These are phyloP conservation scores for Camponotus pennsylvanicus DNA, from an alignment of 1,140 invertebrate species.

Conservation along the genomic window DNA sequence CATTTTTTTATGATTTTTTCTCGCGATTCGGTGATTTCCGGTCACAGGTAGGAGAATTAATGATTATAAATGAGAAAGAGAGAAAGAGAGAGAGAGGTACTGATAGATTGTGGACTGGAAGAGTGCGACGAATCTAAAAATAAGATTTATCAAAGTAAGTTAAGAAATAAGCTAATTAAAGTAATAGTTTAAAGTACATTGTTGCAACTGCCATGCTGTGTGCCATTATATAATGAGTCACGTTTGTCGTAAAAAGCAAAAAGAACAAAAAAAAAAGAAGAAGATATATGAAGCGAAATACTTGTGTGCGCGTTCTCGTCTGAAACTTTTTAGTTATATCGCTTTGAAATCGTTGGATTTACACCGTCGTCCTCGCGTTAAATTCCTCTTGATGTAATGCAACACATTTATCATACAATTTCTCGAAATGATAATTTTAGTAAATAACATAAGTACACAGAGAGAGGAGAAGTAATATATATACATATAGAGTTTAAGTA, in stretches of 20 bases:
- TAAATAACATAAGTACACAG: not conserved
- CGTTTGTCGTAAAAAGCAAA: slow-evolving; percentile 80
- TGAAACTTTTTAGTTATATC: slow-evolving; percentile 55
- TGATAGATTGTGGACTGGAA: slow-evolving; percentile 11
- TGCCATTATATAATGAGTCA: slow-evolving; percentile 85
- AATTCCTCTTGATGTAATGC: slow-evolving; percentile 33
- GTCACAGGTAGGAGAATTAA: not conserved
- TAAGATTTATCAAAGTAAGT: slow-evolving; percentile 68
- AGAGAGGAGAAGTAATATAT: no score
- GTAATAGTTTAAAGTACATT: slow-evolving; percentile 83
- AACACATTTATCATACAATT: slow-evolving; percentile 17
- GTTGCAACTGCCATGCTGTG: slow-evolving; percentile 86
- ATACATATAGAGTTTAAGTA: not conserved
- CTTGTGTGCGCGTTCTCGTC: slow-evolving; percentile 68
- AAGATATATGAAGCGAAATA: slow-evolving; percentile 31
- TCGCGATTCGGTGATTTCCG: slow-evolving; percentile 16
- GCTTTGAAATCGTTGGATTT: slow-evolving; percentile 46
- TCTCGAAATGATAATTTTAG: slow-evolving; percentile 4
- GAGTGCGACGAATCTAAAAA: slow-evolving; percentile 63
- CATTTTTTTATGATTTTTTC: slow-evolving; percentile 49
- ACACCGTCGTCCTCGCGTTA: slow-evolving; percentile 34
- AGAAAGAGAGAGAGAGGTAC: not conserved
- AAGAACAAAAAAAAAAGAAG: slow-evolving; percentile 59
- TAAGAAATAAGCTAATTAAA: slow-evolving; percentile 78
- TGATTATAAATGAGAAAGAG: slow-evolving; percentile 5